Base-by-base conservation (phyloP, 2,797 vertebrate species). In the Pangasius macronema region DNA sequence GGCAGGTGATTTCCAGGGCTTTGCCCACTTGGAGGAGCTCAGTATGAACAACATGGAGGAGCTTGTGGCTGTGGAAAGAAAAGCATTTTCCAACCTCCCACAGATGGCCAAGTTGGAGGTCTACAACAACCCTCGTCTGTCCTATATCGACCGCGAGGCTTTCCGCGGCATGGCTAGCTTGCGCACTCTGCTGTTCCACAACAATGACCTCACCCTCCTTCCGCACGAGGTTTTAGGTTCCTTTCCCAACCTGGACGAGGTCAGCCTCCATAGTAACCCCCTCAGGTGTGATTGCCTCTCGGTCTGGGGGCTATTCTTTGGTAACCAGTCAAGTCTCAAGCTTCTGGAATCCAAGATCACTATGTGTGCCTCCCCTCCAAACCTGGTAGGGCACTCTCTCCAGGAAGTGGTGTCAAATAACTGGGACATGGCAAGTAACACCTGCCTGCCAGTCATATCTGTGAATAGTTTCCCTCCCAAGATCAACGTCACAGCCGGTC, bases 21-120 rank as follows among this genome's bases (percentile, higher is more conserved):
- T 96, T 82, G 93, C 91, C 49, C 95, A 96, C 88, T 92, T 97
- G 83, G 96, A 96, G 89, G 96, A 97, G 89, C 94, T 97, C 76
- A 97, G 96, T 90, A 91, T 97, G 86, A 97, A 96, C 92, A 96
- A 96, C 92, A 96, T 97, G 96, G 96, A 96, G 0, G 93, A 96
- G 42, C 93, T 97, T 51, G 89, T 95, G 42, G 90, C 95, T 85
- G 94, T 97, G 77, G 96, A 97, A 57, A 91, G 83, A 30, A 92
- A 84, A 1, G 94, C 96, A 0, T 97, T 97, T 87, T 92, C 93
- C 76, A 95, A 96, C 86, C 94, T 97, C 53, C 96, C 96, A 3
- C 94, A 96, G 84, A 91, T 97, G 46, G 94, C 90, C 83, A 97
- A 97, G 89, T 90, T 97, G 53, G 96, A 97, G 88, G 89, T 97